Evolutionary conservation across 2,888 invertebrate genomes (phyloP).

Genomic region (Rambutsinella grinnellia): DNA sequence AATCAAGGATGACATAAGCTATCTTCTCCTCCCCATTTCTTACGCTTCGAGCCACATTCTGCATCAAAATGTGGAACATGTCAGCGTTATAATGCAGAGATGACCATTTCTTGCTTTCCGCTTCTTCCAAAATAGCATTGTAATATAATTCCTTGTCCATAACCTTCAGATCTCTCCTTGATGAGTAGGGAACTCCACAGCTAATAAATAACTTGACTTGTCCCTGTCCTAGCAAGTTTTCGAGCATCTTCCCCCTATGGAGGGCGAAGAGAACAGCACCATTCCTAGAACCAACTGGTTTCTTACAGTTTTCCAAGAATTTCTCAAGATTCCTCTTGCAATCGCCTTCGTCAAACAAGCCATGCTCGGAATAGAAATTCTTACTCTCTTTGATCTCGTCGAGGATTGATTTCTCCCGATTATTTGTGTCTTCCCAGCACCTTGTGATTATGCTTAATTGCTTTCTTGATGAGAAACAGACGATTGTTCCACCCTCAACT

Average conservation of each 20-base stretch:
- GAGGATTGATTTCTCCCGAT: not conserved
- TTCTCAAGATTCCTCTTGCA: not conserved
- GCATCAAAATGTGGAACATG: constrained; percentile 46
- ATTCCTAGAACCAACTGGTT: not conserved
- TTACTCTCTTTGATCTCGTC: not conserved
- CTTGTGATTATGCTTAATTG: not conserved
- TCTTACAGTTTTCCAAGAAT: not conserved
- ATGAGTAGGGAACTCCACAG: not conserved
- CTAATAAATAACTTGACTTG: not conserved
- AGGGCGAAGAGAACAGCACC: constrained; percentile 7
- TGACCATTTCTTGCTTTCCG: constrained; percentile 21
- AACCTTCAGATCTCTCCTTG: too few relatives aligned
- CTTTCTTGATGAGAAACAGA: not conserved
- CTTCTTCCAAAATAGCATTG: not conserved
- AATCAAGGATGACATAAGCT: constrained; percentile 36
- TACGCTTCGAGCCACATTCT: constrained; percentile 44
- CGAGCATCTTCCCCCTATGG: not conserved
- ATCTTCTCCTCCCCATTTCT: constrained; percentile 52
- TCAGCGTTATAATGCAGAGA: constrained; percentile 41
- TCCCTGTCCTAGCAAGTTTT: too few relatives aligned
- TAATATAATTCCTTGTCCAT: too few relatives aligned
- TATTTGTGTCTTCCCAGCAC: not conserved
- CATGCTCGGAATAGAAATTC: constrained; percentile 10
- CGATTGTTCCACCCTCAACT: not conserved
- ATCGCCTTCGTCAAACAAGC: not conserved